Base-by-base conservation (phyloP, 2,797 vertebrate genomes). In the Eremophila alpestris region DNA sequence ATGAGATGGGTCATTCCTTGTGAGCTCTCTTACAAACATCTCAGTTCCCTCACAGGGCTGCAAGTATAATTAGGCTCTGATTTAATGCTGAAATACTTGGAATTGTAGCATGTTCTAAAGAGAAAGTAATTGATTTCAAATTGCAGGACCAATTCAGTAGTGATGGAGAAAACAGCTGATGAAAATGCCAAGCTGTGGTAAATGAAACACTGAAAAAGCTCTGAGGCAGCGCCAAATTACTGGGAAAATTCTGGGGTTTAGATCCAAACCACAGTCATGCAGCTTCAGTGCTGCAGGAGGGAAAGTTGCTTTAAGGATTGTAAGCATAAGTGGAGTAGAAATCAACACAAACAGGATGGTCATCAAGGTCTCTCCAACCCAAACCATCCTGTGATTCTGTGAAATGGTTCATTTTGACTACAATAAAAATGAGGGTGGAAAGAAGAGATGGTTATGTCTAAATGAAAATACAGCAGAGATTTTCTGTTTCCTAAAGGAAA, bases 211-310 rank as follows among this genome's bases (percentile, higher is more conserved):
- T 11, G 21, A 5, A 22, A 83, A 38, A 52, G 27, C 11, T 32
- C 54, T 34, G 62, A 65, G 78, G 43, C 26, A 52, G 51, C 7
- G 43, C 40, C 45, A 77, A 74, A 87, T 51, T 18, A 27, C 9
- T 29, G 36, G 9, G 14, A 46, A 80, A 56, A 49, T 49, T 48
- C 56, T 58, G 52, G 22, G 34, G 8, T 24, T 70, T n/a, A 22
- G 22, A 15, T 69, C 45, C 59, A 87, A 80, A 77, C 5, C 30
- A 9, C 2, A 3, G 10, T 19, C 0, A 0, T 29, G 32, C 21
- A 90, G n/a, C 45, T 67, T 54, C 60, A 27, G 13, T 24, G 49
- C 23, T 76, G 36, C 22, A n/a, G 48, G 23, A 30, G 6, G 48
- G 26, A 80, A 89, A 84, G 10, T 8, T 30, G 22, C 34, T 54